A percentile compares a stretch with the other conserved stretches of the same genome.
These are phyloP conservation scores for Heliothis virescens DNA, from an alignment of 1,140 invertebrate species.

Conservation along the genomic window DNA sequence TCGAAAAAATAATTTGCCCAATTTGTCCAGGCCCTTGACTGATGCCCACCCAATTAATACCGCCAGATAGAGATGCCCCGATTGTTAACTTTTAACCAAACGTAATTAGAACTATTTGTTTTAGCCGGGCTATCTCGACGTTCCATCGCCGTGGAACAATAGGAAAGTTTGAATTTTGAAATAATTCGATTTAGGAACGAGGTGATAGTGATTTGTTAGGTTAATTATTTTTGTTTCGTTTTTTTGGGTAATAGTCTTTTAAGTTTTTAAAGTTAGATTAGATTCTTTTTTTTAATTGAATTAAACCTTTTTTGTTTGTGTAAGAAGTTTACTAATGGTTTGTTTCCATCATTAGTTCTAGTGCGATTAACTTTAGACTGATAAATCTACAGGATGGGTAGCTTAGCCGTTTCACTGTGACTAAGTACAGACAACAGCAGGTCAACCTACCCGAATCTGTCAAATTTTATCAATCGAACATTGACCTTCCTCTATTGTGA, in stretches of 20 bases:
- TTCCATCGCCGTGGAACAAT: conserved; percentile 71
- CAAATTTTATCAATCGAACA: too few relatives aligned
- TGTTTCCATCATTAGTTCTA: background rate
- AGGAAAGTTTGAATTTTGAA: conserved; percentile 68
- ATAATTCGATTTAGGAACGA: conserved; percentile 64
- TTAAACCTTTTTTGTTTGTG: background rate
- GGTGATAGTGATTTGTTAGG: conserved; percentile 63
- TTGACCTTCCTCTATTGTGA: too few relatives aligned
- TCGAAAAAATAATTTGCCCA: conserved; percentile 82
- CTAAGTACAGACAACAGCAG: too few relatives aligned
- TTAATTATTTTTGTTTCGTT: conserved; percentile 54
- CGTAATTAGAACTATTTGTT: conserved; percentile 83
- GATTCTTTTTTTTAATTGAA: background rate
- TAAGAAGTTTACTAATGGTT: background rate
- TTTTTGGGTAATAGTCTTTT: background rate
- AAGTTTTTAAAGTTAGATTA: background rate
- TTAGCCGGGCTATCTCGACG: conserved; percentile 66
- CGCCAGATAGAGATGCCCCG: conserved; percentile 68
- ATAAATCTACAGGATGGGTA: too few relatives aligned
- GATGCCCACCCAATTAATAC: conserved; percentile 60
- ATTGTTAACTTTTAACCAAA: conserved; percentile 73
- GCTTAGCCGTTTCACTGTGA: too few relatives aligned
- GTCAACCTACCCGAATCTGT: too few relatives aligned
- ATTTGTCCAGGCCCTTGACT: conserved; percentile 65
- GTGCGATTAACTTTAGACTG: background rate